phyloP scores from a whole-genome alignment of 2,797 vertebrate genomes.

The Falco novaeseelandiae region DNA sequence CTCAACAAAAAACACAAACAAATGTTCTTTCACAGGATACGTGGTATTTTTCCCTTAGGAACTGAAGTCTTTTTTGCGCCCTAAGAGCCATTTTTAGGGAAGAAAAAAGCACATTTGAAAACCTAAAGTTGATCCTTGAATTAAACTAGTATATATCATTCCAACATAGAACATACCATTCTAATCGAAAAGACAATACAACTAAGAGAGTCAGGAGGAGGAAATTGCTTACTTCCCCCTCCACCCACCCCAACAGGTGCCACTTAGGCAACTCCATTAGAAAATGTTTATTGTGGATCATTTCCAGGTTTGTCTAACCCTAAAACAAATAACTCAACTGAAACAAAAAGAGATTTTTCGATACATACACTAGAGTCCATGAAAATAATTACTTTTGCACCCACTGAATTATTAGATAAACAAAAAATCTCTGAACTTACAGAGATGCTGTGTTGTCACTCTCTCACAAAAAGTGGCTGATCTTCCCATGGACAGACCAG shows the following conservation, averaged over 20 bases:
- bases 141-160: not conserved
- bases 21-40: not conserved
- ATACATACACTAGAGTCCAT: not conserved
- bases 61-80: not conserved
- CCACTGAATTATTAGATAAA: not conserved
- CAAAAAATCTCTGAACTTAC: not conserved
- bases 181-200: not conserved
- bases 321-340: not conserved
- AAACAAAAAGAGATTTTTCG: not conserved
- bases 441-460: not conserved
- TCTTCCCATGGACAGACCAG: not conserved
- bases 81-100: not conserved
- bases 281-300: not conserved
- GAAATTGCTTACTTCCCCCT: not conserved
- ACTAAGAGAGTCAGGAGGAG: not conserved
- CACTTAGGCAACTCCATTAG: not conserved
- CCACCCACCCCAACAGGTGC: not conserved
- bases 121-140: not conserved
- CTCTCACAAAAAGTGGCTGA: not conserved
- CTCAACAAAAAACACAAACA: not conserved
- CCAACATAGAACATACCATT: not conserved
- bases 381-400: not conserved
- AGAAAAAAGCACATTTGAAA: not conserved
- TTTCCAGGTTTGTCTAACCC: not conserved
- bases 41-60: not conserved